A percentile compares a stretch with the other conserved stretches of the same genome.
phyloP scores from a whole-genome alignment of 2,797 vertebrate genomes.

The Onychomys torridus region DNA sequence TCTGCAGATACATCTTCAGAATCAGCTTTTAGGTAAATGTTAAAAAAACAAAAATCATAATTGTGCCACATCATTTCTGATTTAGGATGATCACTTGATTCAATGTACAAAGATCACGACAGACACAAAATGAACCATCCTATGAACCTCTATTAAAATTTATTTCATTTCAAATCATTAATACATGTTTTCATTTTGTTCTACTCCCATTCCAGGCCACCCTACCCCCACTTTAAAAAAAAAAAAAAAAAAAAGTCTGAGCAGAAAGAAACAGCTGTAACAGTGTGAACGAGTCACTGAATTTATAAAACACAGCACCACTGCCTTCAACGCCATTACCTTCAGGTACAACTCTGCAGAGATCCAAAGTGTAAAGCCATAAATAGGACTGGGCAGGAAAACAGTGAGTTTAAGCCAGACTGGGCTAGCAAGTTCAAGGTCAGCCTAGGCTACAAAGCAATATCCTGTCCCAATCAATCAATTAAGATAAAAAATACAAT shows the following conservation, averaged over 20 bases:
- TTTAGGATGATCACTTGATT: not conserved
- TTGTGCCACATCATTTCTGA: not conserved
- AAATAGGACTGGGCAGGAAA: not conserved
- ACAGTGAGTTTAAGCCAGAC: not conserved
- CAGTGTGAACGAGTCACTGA: not conserved
- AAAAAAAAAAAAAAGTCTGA: not conserved
- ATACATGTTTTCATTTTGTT: conserved; percentile 7
- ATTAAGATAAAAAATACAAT: not conserved
- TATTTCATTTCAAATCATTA: conserved; percentile 60
- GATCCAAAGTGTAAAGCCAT: not conserved
- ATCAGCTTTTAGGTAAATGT: conserved; percentile 53
- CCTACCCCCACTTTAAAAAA: not conserved
- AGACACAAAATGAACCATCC: conserved; percentile 12
- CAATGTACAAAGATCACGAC: not conserved
- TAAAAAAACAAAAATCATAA: not conserved
- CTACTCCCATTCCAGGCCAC: conserved; percentile 29
- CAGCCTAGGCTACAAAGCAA: not conserved
- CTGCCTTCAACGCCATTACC: not conserved
- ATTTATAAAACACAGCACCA: not conserved
- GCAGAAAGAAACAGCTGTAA: conserved; percentile 48
- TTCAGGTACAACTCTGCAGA: conserved; percentile 3
- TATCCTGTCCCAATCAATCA: not conserved
- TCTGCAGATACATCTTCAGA: conserved; percentile 50
- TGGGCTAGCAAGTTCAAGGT: not conserved
- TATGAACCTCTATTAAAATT: not conserved